phyloP scores from a whole-genome alignment of 2,888 invertebrate genomes.

The Epistrophe grossulariae region DNA sequence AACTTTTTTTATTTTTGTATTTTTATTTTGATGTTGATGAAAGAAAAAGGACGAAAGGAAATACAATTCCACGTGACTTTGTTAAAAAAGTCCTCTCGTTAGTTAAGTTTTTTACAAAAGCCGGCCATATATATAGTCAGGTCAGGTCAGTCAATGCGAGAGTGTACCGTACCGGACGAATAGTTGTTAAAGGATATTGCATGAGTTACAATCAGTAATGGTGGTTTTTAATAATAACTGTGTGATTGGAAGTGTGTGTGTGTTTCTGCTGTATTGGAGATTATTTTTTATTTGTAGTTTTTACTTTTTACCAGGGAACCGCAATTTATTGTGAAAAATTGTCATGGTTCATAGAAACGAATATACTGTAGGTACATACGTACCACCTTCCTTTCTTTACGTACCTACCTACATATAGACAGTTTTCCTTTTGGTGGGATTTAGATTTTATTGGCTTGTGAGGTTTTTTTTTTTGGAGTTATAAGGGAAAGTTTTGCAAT shows the following conservation, averaged over 20 bases:
- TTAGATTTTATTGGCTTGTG: constrained; percentile 56
- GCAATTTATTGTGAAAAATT: constrained; percentile 59
- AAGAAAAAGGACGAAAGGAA: background rate
- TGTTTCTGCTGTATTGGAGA: constrained; percentile 41
- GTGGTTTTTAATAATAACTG: constrained; percentile 43
- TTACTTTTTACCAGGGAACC: constrained; percentile 1
- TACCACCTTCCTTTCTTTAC: background rate
- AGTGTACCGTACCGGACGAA: constrained; percentile 37
- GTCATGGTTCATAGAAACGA: constrained; percentile 59
- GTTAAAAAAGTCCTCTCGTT: constrained; percentile 55
- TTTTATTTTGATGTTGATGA: background rate
- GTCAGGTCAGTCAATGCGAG: constrained; percentile 2
- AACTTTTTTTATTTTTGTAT: constrained; percentile 8
- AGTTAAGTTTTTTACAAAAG: constrained; percentile 52
- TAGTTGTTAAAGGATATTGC: constrained; percentile 66
- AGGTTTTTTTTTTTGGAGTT: constrained; percentile 35
- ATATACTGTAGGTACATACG: background rate
- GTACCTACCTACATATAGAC: too few species aligned
- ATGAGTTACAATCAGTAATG: constrained; percentile 48
- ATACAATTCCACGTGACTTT: constrained; percentile 38
- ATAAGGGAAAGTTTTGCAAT: constrained; percentile 53
- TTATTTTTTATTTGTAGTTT: background rate
- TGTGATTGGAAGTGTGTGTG: background rate
- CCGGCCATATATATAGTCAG: background rate
- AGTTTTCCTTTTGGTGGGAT: constrained; percentile 38